Conservation (phyloP, 1,140 invertebrate species). For the Hycleus cichorii region DNA sequence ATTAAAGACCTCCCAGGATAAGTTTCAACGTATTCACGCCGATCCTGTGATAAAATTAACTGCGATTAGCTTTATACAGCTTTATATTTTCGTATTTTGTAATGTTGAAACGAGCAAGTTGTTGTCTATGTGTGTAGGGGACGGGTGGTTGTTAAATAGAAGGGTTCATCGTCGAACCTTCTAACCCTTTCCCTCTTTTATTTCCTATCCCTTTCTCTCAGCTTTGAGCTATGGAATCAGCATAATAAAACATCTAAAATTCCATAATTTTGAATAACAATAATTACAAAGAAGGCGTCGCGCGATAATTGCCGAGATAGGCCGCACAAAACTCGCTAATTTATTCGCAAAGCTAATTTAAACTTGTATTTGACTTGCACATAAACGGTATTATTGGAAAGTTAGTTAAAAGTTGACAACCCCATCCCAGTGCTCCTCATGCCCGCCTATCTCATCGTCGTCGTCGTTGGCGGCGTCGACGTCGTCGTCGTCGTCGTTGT, state of each 20-base stretch:
- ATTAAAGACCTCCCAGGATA: too few relatives aligned
- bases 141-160: too few relatives aligned
- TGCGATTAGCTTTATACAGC: too few relatives aligned
- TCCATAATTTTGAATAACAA: constrained; percentile 41
- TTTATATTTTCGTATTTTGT: too few relatives aligned
- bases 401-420: constrained; percentile 39
- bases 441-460: background rate
- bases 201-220: background rate
- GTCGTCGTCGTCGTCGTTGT: background rate
- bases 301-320: constrained; percentile 40
- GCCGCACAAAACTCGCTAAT: constrained; percentile 38
- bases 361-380: constrained; percentile 42
- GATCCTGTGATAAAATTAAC: too few relatives aligned
- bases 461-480: background rate
- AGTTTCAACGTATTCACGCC: too few relatives aligned
- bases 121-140: too few relatives aligned
- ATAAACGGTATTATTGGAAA: constrained; percentile 39
- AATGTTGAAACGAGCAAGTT: too few relatives aligned
- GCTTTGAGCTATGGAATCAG: constrained; percentile 34
- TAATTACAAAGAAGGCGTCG: constrained; percentile 38
- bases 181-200: too few relatives aligned
- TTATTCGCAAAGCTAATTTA: constrained; percentile 41
- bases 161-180: too few relatives aligned
- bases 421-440: constrained; percentile 5
- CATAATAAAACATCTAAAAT: constrained; percentile 39